Percentiles rank a stretch among this genome's conserved stretches.
Evolutionary conservation across 2,797 vertebrate species (phyloP).

Genomic region (Philypnodon macrostomus): DNA sequence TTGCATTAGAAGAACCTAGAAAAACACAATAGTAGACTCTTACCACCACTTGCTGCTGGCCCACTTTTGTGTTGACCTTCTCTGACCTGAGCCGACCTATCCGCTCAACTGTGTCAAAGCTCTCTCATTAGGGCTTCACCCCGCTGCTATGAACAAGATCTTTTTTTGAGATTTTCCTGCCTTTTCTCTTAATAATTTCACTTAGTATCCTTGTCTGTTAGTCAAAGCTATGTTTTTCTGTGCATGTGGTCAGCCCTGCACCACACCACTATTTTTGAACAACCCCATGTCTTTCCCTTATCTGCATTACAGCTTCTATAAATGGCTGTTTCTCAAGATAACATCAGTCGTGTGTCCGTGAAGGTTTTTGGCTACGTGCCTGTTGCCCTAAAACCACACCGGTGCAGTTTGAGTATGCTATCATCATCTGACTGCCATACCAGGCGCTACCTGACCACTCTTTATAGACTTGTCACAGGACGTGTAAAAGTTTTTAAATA

Average conservation of each 20-base stretch:
- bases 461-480: conserved; percentile 23
- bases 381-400: conserved; percentile 11
- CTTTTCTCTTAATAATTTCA: neutral
- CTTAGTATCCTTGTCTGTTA: neutral
- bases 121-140: conserved; percentile 51
- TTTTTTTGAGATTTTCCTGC: conserved; percentile 1
- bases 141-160: conserved; percentile 13
- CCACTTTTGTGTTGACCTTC: conserved; percentile 46
- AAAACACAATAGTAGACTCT: conserved; percentile 18
- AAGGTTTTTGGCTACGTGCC: conserved; percentile 23
- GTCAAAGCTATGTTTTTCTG: neutral
- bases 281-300: neutral
- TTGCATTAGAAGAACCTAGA: conserved; percentile 50
- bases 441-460: conserved; percentile 28
- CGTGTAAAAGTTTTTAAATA: conserved; percentile 18
- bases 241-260: conserved; percentile 25
- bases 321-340: conserved; percentile 21
- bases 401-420: conserved; percentile 29
- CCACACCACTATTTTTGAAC: conserved; percentile 15
- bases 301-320: conserved; percentile 24
- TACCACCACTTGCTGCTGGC: conserved; percentile 21
- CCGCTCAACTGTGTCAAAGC: conserved; percentile 54
- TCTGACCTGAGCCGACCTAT: conserved; percentile 43
- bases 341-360: conserved; percentile 34
- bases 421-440: too few relatives aligned